Evolutionary conservation across 2,888 invertebrate genomes (phyloP).

Genomic region (Polydrusus tereticollis): DNA sequence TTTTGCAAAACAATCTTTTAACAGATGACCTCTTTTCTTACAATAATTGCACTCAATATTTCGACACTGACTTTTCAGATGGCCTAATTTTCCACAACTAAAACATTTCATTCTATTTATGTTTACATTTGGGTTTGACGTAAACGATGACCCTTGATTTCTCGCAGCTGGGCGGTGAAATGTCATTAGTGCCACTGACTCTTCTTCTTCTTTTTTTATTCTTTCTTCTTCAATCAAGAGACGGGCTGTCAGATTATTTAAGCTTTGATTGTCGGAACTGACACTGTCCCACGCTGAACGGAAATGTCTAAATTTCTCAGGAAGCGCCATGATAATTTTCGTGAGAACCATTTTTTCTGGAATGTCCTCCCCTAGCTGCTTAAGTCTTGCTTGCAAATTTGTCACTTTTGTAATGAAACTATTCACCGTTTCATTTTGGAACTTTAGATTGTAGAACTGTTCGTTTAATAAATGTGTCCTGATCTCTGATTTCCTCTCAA

Average conservation of each 20-base stretch:
- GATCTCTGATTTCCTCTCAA: constrained; percentile 18
- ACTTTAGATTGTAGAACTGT: constrained; percentile 33
- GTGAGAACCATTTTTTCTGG: constrained; percentile 29
- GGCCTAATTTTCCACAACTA: constrained; percentile 32
- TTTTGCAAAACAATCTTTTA: constrained; percentile 32
- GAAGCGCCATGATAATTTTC: constrained; percentile 47
- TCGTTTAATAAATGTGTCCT: constrained; percentile 30
- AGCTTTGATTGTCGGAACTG: constrained; percentile 43
- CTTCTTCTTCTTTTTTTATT: constrained; percentile 17
- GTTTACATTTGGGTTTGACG: neutral
- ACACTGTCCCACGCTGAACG: constrained; percentile 53
- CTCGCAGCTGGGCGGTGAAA: constrained; percentile 5
- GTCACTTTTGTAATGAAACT: constrained; percentile 31
- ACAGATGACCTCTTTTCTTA: constrained; percentile 41
- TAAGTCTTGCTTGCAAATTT: constrained; percentile 28
- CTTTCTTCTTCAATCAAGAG: too few relatives aligned
- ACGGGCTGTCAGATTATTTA: constrained; percentile 49
- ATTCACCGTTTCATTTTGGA: constrained; percentile 22
- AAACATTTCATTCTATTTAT: constrained; percentile 21
- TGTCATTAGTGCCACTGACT: constrained; percentile 7
- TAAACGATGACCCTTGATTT: neutral
- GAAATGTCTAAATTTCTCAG: constrained; percentile 31
- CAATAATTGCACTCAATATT: constrained; percentile 40
- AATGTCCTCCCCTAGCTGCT: constrained; percentile 6
- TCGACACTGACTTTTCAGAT: constrained; percentile 28